Percentiles rank a stretch among this genome's conserved stretches.
Conservation (phyloP, 1,140 invertebrate genomes). For the Grapholita molesta region DNA sequence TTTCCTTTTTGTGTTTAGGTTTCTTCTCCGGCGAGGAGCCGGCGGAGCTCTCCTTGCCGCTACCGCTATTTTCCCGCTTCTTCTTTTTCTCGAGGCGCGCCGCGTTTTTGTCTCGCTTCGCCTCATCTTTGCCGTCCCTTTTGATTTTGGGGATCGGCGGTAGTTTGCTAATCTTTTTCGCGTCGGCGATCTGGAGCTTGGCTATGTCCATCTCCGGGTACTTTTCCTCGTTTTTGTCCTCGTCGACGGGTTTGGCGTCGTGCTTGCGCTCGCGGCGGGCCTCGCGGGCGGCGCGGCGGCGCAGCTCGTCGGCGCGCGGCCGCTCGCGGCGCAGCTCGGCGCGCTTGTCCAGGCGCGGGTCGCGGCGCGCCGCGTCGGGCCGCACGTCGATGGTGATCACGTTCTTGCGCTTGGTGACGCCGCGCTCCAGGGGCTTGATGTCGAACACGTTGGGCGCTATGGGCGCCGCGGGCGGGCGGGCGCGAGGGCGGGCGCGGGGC, state of each 20-base stretch:
- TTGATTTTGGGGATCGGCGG: slow-evolving; percentile 69
- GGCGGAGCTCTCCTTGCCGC: slow-evolving; percentile 27
- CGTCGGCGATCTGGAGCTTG: slow-evolving; percentile 41
- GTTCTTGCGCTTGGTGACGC: slow-evolving; percentile 65
- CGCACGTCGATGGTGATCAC: slow-evolving; percentile 66
- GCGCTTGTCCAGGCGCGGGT: slow-evolving; percentile 34
- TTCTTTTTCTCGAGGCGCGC: slow-evolving; percentile 30
- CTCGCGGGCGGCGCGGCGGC: slow-evolving; percentile 18
- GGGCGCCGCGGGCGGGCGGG: slow-evolving; percentile 20
- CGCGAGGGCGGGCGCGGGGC: not conserved
- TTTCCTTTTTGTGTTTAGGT: slow-evolving; percentile 34
- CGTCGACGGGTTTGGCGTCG: slow-evolving; percentile 19
- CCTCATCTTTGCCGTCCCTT: slow-evolving; percentile 31
- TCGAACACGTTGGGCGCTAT: slow-evolving; percentile 63
- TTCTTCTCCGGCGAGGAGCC: slow-evolving; percentile 49
- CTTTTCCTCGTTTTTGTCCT: slow-evolving; percentile 18
- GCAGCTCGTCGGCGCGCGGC: slow-evolving; percentile 27
- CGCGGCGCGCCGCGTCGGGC: slow-evolving; percentile 29
- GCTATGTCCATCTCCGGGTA: slow-evolving; percentile 39
- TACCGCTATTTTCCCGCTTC: slow-evolving; percentile 31
- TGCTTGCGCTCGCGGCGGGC: slow-evolving; percentile 18
- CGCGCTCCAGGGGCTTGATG: slow-evolving; percentile 58
- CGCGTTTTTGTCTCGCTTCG: slow-evolving; percentile 53
- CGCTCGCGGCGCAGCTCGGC: slow-evolving; percentile 24
- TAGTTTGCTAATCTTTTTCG: slow-evolving; percentile 58